phyloP scores from a whole-genome alignment of 2,797 vertebrate genomes.

The Lepilemur septentrionalis region DNA sequence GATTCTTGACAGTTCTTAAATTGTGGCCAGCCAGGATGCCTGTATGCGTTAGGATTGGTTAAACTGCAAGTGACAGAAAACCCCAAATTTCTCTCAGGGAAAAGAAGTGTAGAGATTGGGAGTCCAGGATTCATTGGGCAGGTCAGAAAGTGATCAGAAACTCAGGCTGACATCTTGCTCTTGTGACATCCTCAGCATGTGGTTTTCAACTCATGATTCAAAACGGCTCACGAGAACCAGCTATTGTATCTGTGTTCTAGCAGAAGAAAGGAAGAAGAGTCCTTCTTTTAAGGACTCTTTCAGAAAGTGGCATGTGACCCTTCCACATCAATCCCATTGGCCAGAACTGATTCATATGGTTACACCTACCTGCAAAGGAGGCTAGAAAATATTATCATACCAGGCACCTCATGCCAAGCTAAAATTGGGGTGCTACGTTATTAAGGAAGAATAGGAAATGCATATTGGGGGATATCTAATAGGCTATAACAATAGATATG shows the following conservation, averaged over 20 bases:
- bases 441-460: not conserved
- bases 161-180: not conserved
- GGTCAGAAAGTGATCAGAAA: not conserved
- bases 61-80: not conserved
- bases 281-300: conserved; percentile 1
- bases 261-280: not conserved
- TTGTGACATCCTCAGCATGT: not conserved
- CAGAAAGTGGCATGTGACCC: not conserved
- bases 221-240: not conserved
- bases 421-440: not conserved
- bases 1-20: not conserved
- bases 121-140: not conserved
- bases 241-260: not conserved
- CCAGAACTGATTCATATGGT: not conserved
- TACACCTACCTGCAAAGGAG: not conserved
- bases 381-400: not conserved
- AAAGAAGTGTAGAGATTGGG: not conserved
- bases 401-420: not conserved
- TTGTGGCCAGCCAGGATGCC: not conserved
- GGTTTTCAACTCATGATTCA: not conserved
- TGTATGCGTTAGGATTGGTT: not conserved
- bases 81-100: not conserved
- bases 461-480: not conserved
- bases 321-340: not conserved
- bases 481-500: not conserved